Percentiles rank a stretch among this genome's conserved stretches.
These are phyloP conservation scores for Vanacampus margaritifer DNA, from an alignment of 2,113 vertebrate genomes.

Conservation along the genomic window DNA sequence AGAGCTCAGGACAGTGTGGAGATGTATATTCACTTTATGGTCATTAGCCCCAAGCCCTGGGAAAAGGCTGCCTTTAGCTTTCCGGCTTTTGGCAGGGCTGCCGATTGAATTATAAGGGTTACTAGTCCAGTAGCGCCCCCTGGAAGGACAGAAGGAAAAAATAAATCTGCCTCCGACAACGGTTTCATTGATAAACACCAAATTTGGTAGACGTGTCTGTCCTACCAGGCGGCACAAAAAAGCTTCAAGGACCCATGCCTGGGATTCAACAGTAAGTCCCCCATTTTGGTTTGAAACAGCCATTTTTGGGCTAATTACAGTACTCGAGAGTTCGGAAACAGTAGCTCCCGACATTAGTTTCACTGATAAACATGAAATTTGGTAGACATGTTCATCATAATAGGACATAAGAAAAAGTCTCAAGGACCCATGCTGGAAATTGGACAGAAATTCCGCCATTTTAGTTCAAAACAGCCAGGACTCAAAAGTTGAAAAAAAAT, in stretches of 20 bases:
- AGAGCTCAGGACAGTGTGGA: neutral
- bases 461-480: no score
- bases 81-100: neutral
- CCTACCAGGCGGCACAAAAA: neutral
- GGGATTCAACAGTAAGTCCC: neutral
- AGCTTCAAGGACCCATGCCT: neutral
- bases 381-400: neutral
- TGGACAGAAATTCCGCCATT: no score
- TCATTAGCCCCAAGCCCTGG: neutral
- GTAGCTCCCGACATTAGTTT: neutral
- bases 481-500: neutral
- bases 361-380: neutral
- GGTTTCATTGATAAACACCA: neutral
- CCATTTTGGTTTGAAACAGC: no score
- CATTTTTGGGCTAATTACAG: no score
- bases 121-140: neutral
- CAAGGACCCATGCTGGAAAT: no score
- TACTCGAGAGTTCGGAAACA: neutral
- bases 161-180: no score
- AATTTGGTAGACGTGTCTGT: neutral
- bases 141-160: neutral
- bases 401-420: no score
- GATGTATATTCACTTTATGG: slow-evolving; percentile 7
- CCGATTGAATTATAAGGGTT: neutral
- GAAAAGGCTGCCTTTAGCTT: slow-evolving; percentile 1